Conservation (phyloP, 2,888 invertebrate genomes). For the Tridacna gigas region DNA sequence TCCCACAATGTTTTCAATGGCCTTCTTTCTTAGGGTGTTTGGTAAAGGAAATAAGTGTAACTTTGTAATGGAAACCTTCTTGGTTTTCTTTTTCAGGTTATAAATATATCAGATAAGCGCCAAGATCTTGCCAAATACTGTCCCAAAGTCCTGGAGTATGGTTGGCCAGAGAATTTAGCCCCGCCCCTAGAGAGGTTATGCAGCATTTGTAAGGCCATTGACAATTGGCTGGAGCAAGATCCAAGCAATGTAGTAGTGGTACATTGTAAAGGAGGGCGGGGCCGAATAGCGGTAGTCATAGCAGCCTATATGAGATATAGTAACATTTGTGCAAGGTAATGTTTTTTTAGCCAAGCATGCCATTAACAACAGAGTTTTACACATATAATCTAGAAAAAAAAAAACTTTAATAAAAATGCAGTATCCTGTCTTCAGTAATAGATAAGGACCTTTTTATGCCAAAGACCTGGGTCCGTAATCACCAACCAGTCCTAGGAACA, state of each 20-base stretch:
- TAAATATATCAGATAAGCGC: conserved; percentile 91
- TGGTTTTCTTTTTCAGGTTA: conserved; percentile 88
- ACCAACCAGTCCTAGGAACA: too few relatives aligned
- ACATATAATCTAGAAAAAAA: background rate
- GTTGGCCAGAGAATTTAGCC: conserved; percentile 94
- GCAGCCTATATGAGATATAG: conserved; percentile 98
- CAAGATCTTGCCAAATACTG: conserved; percentile 89
- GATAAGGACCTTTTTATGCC: too few relatives aligned
- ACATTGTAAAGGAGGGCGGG: conserved; percentile 94
- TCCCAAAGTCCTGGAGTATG: conserved; percentile 89
- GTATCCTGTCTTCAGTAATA: too few relatives aligned
- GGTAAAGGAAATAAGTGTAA: too few relatives aligned
- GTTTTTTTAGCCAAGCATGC: background rate
- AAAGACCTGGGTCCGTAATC: too few relatives aligned
- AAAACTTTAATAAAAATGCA: background rate
- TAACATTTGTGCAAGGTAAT: conserved; percentile 91
- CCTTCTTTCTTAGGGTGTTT: background rate
- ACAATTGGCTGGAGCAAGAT: conserved; percentile 94
- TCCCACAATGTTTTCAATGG: background rate
- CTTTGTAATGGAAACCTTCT: too few relatives aligned
- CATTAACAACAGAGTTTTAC: background rate
- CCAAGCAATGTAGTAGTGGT: conserved; percentile 94
- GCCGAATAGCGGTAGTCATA: conserved; percentile 94
- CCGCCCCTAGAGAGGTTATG: conserved; percentile 95
- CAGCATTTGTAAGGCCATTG: conserved; percentile 96